phyloP scores from a whole-genome alignment of 2,888 invertebrate genomes.

The Eupithecia exiguata region DNA sequence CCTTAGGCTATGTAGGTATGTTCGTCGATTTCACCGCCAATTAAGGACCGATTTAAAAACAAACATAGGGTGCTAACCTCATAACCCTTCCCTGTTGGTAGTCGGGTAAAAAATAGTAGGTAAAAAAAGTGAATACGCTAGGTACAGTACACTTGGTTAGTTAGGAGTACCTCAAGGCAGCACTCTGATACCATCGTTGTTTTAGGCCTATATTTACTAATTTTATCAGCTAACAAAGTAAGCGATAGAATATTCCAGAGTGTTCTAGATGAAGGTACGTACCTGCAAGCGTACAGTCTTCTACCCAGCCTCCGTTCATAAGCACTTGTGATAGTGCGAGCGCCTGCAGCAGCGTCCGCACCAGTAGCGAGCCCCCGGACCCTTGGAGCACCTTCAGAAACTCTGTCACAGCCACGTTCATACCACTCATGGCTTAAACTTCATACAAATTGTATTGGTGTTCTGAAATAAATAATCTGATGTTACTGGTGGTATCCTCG shows the following conservation, averaged over 20 bases:
- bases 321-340: conserved; percentile 61
- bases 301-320: conserved; percentile 65
- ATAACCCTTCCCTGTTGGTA: too few relatives aligned
- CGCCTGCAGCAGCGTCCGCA: conserved; percentile 58
- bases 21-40: too few relatives aligned
- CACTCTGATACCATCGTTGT: background rate
- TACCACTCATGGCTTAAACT: conserved; percentile 42
- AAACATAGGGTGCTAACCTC: too few relatives aligned
- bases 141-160: too few relatives aligned
- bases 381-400: conserved; percentile 57
- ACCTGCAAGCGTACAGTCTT: conserved; percentile 60
- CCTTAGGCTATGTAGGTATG: too few relatives aligned
- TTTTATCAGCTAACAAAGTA: background rate
- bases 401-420: conserved; percentile 55
- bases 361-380: conserved; percentile 50
- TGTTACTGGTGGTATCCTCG: background rate
- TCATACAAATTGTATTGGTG: background rate
- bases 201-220: background rate
- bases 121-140: too few relatives aligned
- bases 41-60: too few relatives aligned
- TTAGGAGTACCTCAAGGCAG: background rate
- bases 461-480: background rate
- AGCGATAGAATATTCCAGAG: background rate
- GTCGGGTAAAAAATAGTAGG: too few relatives aligned
- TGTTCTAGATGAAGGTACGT: background rate